These are phyloP conservation scores for Sialis fuliginosa DNA, from an alignment of 2,888 invertebrate genomes.

Conservation along the genomic window DNA sequence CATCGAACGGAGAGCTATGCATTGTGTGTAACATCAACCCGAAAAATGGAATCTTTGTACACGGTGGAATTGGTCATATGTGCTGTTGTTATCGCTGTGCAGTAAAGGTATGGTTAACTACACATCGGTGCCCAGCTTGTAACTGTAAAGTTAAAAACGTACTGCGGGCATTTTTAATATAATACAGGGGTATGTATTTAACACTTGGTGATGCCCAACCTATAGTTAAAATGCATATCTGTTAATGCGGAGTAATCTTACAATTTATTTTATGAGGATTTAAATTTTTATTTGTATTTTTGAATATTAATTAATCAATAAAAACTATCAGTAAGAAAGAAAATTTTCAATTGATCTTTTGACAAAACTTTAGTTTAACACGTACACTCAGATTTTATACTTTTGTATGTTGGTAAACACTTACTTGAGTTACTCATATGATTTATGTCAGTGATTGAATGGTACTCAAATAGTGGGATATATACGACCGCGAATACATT, in stretches of 20 bases:
- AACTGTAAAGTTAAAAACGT: constrained; percentile 49
- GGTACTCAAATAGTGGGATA: too few relatives aligned
- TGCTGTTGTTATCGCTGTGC: constrained; percentile 57
- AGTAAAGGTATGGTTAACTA: constrained; percentile 41
- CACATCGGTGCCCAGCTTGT: constrained; percentile 48
- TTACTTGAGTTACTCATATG: too few relatives aligned
- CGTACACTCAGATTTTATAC: too few relatives aligned
- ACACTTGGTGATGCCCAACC: neutral
- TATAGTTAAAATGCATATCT: too few relatives aligned
- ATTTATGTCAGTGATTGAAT: too few relatives aligned
- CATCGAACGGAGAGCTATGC: constrained; percentile 24
- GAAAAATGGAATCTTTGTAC: constrained; percentile 49
- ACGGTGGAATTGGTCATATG: constrained; percentile 44
- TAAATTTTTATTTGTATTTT: neutral
- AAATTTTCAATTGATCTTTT: neutral
- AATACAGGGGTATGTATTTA: neutral
- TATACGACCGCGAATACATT: too few relatives aligned
- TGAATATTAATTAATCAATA: neutral
- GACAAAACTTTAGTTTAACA: too few relatives aligned
- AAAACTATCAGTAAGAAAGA: neutral
- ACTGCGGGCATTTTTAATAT: constrained; percentile 30
- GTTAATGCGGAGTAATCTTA: too few relatives aligned
- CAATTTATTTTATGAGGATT: too few relatives aligned
- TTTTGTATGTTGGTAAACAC: too few relatives aligned
- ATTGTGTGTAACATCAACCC: constrained; percentile 41